Conservation (phyloP, 2,888 invertebrate genomes). For the Eupeodes luniger region DNA sequence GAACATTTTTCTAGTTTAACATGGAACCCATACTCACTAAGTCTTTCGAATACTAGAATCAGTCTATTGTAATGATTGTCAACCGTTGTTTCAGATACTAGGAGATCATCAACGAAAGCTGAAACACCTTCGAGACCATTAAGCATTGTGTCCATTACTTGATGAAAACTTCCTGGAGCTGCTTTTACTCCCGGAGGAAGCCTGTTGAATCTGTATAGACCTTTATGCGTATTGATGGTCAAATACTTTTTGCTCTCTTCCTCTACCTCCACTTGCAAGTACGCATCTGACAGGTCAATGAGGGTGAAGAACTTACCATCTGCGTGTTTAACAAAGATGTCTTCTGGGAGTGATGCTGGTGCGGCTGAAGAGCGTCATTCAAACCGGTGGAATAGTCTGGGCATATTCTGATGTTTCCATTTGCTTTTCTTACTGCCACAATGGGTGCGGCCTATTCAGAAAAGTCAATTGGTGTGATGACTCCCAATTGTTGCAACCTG, state of each 20-base stretch:
- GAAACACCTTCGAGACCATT: background rate
- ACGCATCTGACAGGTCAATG: constrained; percentile 46
- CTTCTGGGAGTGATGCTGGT: constrained; percentile 30
- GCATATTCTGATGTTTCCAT: constrained; percentile 71
- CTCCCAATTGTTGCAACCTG: constrained; percentile 25
- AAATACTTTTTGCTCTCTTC: constrained; percentile 15
- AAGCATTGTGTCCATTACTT: constrained; percentile 27
- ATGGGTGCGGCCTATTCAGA: constrained; percentile 37
- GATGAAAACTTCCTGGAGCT: constrained; percentile 46
- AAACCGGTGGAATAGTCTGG: constrained; percentile 68
- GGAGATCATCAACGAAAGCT: constrained; percentile 17
- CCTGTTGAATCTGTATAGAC: constrained; percentile 17
- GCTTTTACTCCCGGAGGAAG: constrained; percentile 30
- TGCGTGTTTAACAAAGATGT: constrained; percentile 33
- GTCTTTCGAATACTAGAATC: constrained; percentile 24
- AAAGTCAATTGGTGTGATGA: constrained; percentile 61
- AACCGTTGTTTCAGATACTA: background rate
- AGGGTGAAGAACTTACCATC: constrained; percentile 16
- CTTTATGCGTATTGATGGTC: constrained; percentile 41
- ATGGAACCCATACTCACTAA: constrained; percentile 63
- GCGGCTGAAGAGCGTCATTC: constrained; percentile 31
- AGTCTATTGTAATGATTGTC: constrained; percentile 7
- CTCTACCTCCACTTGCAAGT: constrained; percentile 38
- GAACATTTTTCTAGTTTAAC: constrained; percentile 68
- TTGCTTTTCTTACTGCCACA: constrained; percentile 40